Base-by-base conservation (phyloP, 2,888 invertebrate species). In the Heteropelma amictum region DNA sequence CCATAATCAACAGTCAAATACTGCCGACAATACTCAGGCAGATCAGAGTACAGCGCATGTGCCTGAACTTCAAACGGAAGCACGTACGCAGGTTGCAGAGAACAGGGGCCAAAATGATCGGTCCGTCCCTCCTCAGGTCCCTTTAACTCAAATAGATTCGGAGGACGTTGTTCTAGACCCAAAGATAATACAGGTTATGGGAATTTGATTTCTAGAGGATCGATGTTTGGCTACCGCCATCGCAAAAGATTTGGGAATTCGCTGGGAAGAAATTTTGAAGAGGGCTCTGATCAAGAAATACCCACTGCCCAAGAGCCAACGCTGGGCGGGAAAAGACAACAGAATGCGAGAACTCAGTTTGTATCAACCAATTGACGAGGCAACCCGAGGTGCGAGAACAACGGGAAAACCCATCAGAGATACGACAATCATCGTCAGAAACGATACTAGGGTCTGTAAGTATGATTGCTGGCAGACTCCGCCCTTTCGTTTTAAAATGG, bases 191-290 rank as follows among this genome's bases (percentile, higher is more conserved):
- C 54, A 70, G 19, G 42, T 63, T 12, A 54, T 70, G 35, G 63
- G 63, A 8, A 40, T 54, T 35, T 45, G 70, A 40, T 54, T 56
- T 19, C 23, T 47, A n/a, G 60, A 40, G 4, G 69, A 60, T 14
- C 69, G 60, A 4, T 1, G 6, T 6, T 45, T 69, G 6, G 69
- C 42, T 38, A 23, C 8, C n/a, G 10, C 35, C 35, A 35, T 35
- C n/a, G n/a, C 35, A 7, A 3, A 7, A 7, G n/a, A n/a, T n/a
- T 35, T 35, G 35, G 12, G 35, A 10, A 35, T 35, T n/a, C 35
- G 12, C 35, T 35, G 58, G 68, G 38, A 58, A 23, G 58, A 68
- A 8, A 68, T 68, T n/a, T 49, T 68, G 2, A 58, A 49, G 12
- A 23, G 26, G 10, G 23, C 49, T 10, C 5, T 61, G 1, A 30